phyloP scores from a whole-genome alignment of 2,888 invertebrate genomes.

The Pheosia tremula region DNA sequence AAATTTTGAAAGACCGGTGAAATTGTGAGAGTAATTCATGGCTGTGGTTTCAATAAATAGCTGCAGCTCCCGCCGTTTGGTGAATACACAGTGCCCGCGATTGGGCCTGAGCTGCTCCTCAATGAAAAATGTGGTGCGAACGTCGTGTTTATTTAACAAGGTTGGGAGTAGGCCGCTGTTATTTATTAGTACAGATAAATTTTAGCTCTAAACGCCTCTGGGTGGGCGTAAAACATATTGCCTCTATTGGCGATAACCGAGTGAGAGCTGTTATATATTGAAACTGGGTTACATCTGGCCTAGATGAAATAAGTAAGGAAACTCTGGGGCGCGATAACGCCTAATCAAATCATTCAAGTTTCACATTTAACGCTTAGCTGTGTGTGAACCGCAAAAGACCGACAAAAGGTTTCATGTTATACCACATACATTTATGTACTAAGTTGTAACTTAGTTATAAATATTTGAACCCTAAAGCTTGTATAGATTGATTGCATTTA shows the following conservation, averaged over 20 bases:
- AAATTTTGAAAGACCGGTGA: constrained; percentile 40
- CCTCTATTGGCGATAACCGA: constrained; percentile 61
- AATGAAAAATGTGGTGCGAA: constrained; percentile 75
- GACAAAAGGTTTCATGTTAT: no score
- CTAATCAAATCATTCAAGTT: neutral
- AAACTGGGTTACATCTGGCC: constrained; percentile 20
- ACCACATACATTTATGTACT: no score
- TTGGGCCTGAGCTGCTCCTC: constrained; percentile 47
- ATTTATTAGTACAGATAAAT: constrained; percentile 77
- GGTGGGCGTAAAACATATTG: constrained; percentile 54
- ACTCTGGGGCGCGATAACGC: neutral
- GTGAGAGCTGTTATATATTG: constrained; percentile 36
- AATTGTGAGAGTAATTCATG: constrained; percentile 48
- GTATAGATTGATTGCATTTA: no score
- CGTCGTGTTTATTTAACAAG: constrained; percentile 73
- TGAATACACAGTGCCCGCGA: constrained; percentile 34
- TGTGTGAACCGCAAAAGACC: no score
- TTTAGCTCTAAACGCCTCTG: constrained; percentile 59
- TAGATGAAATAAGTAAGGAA: neutral
- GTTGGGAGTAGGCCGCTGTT: constrained; percentile 55
- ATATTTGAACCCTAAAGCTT: no score
- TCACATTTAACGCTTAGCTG: neutral
- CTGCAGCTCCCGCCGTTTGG: constrained; percentile 40
- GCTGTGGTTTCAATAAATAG: constrained; percentile 52
- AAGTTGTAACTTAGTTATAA: no score